Conservation (phyloP, 2,113 vertebrate genomes). For the Furnarius figulus region DNA sequence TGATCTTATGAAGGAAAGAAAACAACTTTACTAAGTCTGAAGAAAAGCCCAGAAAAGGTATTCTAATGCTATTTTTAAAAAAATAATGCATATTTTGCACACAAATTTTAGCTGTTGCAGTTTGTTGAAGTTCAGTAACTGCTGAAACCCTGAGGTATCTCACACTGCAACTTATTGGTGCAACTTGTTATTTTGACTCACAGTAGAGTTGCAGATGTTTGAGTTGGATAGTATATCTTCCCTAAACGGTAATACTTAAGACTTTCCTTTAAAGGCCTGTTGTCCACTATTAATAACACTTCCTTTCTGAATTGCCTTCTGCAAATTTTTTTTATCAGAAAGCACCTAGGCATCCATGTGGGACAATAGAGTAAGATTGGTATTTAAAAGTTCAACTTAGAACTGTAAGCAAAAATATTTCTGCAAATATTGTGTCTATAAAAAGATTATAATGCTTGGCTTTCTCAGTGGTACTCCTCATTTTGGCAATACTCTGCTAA, state of each 20-base stretch:
- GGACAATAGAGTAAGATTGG: background rate
- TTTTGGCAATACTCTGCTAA: background rate
- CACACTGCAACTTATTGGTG: background rate
- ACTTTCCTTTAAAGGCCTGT: background rate
- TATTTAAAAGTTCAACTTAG: background rate
- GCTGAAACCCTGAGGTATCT: background rate
- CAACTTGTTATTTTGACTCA: background rate
- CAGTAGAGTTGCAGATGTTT: background rate
- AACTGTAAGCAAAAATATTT: background rate
- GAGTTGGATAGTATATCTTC: background rate
- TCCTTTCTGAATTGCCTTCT: background rate
- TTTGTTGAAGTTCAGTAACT: background rate
- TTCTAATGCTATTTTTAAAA: background rate
- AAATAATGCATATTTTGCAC: background rate
- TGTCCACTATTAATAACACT: background rate
- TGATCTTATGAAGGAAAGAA: background rate
- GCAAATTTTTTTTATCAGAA: background rate
- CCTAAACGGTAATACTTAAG: background rate
- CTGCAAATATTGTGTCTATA: background rate
- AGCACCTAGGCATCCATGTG: background rate
- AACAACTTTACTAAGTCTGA: background rate
- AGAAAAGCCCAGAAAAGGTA: background rate
- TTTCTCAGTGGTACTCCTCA: background rate
- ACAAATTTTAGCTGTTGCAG: background rate
- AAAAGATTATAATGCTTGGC: background rate